phyloP scores from a whole-genome alignment of 2,113 vertebrate genomes.

The Varanus komodoensis region DNA sequence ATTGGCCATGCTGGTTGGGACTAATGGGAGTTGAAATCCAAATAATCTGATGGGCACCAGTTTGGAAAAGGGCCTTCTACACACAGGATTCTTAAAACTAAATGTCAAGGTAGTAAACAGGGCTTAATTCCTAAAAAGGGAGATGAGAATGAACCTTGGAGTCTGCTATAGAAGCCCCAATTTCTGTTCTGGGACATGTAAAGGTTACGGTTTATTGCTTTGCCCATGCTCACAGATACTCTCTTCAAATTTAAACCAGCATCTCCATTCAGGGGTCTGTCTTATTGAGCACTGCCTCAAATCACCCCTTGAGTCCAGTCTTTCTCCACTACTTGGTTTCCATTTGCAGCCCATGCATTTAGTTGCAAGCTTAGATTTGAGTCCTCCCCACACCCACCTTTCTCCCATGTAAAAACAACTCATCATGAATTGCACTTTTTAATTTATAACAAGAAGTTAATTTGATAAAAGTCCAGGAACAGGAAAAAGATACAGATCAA shows the following conservation, averaged over 20 bases:
- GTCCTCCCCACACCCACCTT: neutral
- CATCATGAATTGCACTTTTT: slow-evolving; percentile 62
- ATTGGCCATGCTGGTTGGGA: too few relatives aligned
- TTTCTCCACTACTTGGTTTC: slow-evolving; percentile 23
- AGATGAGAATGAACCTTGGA: too few relatives aligned
- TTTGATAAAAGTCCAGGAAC: slow-evolving; percentile 69
- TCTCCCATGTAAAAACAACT: slow-evolving; percentile 62
- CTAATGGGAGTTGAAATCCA: too few relatives aligned
- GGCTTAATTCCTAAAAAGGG: neutral
- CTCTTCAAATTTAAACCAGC: neutral
- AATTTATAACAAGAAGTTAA: slow-evolving; percentile 69
- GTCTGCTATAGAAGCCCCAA: neutral
- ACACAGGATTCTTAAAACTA: slow-evolving; percentile 26
- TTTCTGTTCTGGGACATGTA: neutral
- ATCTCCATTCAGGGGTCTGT: neutral
- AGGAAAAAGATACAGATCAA: slow-evolving; percentile 74
- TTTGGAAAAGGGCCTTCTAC: slow-evolving; percentile 9
- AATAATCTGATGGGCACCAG: too few relatives aligned
- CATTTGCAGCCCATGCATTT: slow-evolving; percentile 25
- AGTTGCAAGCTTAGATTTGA: slow-evolving; percentile 29
- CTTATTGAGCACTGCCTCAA: neutral
- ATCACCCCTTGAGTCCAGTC: neutral
- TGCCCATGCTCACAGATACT: neutral
- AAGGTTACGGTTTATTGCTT: neutral
- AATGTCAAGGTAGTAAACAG: neutral